Conservation (phyloP, 1,140 invertebrate genomes). For the Nomia melanderi region DNA sequence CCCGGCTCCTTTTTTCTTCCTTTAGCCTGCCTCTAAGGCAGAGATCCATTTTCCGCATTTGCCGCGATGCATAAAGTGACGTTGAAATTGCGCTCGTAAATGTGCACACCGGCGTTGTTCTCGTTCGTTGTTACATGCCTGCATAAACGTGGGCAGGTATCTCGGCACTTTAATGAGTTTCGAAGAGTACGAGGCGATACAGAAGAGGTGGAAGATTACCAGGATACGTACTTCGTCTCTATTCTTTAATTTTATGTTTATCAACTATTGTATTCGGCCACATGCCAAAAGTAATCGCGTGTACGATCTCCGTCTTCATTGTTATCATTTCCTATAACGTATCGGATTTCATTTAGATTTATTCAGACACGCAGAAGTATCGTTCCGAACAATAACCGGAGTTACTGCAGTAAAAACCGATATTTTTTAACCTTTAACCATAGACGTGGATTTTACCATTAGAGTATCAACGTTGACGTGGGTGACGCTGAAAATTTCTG, state of each 20-base stretch:
- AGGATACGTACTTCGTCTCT: not conserved
- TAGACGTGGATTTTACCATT: too few relatives aligned
- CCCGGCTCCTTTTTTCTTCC: not conserved
- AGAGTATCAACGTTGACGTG: too few relatives aligned
- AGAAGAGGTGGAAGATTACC: not conserved
- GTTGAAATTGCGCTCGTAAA: constrained; percentile 41
- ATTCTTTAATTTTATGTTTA: constrained; percentile 17
- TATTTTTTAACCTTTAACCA: too few relatives aligned
- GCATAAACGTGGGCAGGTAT: constrained; percentile 53
- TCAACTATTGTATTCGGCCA: not conserved
- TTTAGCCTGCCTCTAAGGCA: not conserved
- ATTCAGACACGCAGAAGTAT: too few relatives aligned
- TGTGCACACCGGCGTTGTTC: constrained; percentile 41
- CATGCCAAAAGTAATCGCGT: not conserved
- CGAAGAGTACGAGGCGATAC: constrained; percentile 1
- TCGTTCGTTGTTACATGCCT: constrained; percentile 55
- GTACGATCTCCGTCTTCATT: too few relatives aligned
- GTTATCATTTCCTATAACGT: too few relatives aligned
- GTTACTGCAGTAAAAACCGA: too few relatives aligned
- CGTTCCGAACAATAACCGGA: too few relatives aligned
- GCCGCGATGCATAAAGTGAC: constrained; percentile 27
- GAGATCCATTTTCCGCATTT: not conserved
- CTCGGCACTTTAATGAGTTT: constrained; percentile 57
- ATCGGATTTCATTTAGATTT: too few relatives aligned
- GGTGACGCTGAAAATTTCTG: too few relatives aligned